Base-by-base conservation (phyloP, 1,140 invertebrate genomes). In the Bathynomus jamesi region DNA sequence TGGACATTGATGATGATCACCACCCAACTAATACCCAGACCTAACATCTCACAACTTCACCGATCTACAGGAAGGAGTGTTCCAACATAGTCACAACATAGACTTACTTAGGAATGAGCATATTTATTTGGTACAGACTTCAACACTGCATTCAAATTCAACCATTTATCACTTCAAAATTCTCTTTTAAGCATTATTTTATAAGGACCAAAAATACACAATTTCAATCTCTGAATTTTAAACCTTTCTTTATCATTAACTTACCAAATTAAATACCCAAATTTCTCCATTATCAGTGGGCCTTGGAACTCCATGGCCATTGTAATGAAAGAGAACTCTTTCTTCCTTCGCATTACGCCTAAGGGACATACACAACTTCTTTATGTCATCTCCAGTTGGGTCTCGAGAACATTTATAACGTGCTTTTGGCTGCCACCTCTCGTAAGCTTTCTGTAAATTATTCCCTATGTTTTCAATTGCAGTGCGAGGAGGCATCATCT, bases 341-440 rank as follows among this genome's bases (percentile, higher is more conserved):
- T 99, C 98, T 78, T 99, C 97, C 84, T 99, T 99, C 0, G 98
- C 96, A 85, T 97, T 99, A 78, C 95, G 86, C n/a, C 98, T 85
- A 65, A 99, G 83, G 10, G 95, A 96, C 27, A 89, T 91, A 81
- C 96, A 98, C 13, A 99, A 84, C 83, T 98, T 98, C 82, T 98
- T 98, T 0, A 99, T 93, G 84, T 99, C 97, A 64, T 99, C 97
- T 4, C 94, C 90, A 8, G 96, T 99, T 7, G 97, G 97, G 84
- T 99, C 97, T 53, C 98, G 86, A 67, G 91, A 93, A 81, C 95
- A 92, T 83, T 98, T 99, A 81, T 98, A 98, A 28, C 95, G 85
- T 2, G 97, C 97, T 67, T 95, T 84, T 7, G 97, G 95, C 80
- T 99, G 97, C 95, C 96, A 98, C 69, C 95, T 85, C 83, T 96